Base-by-base conservation (phyloP, 30 jellyfish, hydroid and myxozoan species). In the Cassiopea xamachana region DNA sequence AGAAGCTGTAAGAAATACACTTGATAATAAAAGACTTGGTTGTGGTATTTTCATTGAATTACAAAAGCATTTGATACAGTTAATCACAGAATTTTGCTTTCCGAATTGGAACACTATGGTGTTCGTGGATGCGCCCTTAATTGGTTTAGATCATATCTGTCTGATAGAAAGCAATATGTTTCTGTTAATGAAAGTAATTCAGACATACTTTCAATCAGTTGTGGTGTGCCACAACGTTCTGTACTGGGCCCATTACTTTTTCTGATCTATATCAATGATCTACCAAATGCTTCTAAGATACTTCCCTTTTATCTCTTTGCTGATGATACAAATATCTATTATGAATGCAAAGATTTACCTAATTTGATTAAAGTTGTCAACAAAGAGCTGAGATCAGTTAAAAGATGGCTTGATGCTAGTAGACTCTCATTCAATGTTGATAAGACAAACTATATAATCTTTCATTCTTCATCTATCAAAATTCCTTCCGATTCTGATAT, bases 261-360 rank as follows among this genome's bases (percentile, higher is more conserved):
- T 81, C 93, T 85, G 73, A 16, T 85, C 81, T 72, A 85, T 73
- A 85, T 85, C 83, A 85, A 85, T 85, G 87, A 85, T 85, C 80
- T 85, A 59, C 87, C 93, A 51, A 85, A 73, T 85, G 93, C 80
- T 73, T 73, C 86, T 73, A 85, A 85, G 72, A 85, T 51, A 75
- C 71, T 73, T 49, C 72, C 59, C 4, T 85, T 71, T 85, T 85
- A 71, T 85, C 93, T 85, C 69, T 85, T 85, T 85, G 93, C 87
- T 74, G 93, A 85, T 74, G 93, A 85, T 74, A 85, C 93, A 85
- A 49, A 85, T 81, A 85, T 85, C 86, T 85, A 73, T 81, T 85
- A 48, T 75, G 81, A 85, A 71, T 85, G 80, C 80, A 75, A 71
- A 13, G 87, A 74, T 73, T 75, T 85, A 55, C 49, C 87, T 75